A percentile compares a stretch with the other conserved stretches of the same genome.
phyloP scores from a whole-genome alignment of 2,797 vertebrate species.

The Rhinogobio ventralis region DNA sequence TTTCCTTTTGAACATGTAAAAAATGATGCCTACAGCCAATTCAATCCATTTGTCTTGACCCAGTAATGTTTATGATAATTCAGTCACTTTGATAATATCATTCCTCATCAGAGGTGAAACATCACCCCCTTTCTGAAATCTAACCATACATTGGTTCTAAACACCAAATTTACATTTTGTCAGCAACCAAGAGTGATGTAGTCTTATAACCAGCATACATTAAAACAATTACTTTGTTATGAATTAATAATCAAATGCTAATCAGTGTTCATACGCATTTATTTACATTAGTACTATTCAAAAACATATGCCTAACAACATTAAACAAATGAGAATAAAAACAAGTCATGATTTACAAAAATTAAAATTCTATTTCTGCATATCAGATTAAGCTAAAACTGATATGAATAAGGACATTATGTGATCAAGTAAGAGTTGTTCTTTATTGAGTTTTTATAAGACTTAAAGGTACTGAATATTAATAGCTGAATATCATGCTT shows the following conservation, averaged over 20 bases:
- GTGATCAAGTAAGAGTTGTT: slow-evolving; percentile 46
- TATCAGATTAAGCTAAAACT: slow-evolving; percentile 53
- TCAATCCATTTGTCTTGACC: background rate
- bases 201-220: background rate
- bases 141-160: background rate
- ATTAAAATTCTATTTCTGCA: slow-evolving; percentile 66
- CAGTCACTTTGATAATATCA: background rate
- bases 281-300: slow-evolving; percentile 68
- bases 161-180: background rate
- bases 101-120: background rate
- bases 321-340: slow-evolving; percentile 69
- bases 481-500: slow-evolving; percentile 70
- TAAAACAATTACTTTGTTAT: background rate
- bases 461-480: slow-evolving; percentile 63
- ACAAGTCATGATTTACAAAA: slow-evolving; percentile 62
- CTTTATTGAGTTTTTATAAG: slow-evolving; percentile 56
- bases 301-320: slow-evolving; percentile 71
- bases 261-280: slow-evolving; percentile 67
- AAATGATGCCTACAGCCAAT: background rate
- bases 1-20: too few species aligned
- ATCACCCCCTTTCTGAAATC: background rate
- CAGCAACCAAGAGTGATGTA: background rate
- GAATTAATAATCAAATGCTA: background rate
- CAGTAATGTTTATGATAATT: background rate
- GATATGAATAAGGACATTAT: slow-evolving; percentile 16